Evolutionary conservation across 2,888 invertebrate genomes (phyloP).

Genomic region (Tineola bisselliella): DNA sequence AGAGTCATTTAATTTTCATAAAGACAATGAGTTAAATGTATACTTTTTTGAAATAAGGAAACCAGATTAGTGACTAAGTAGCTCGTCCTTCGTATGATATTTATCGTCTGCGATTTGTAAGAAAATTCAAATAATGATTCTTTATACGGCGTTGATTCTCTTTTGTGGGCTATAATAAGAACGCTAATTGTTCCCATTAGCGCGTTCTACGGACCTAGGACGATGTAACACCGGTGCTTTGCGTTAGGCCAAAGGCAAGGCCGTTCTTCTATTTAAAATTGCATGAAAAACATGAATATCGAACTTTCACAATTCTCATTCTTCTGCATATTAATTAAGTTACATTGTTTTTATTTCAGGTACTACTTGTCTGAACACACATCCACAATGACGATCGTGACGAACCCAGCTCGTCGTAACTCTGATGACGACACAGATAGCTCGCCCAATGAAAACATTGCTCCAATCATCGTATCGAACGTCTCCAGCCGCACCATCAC

Average conservation of each 20-base stretch:
- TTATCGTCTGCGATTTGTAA: slow-evolving; percentile 27
- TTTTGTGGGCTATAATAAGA: slow-evolving; percentile 28
- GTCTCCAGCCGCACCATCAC: background rate
- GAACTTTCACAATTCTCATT: background rate
- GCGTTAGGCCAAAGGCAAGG: background rate
- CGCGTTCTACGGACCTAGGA: slow-evolving; percentile 19
- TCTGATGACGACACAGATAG: slow-evolving; percentile 31
- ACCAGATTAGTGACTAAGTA: slow-evolving; percentile 8
- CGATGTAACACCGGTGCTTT: background rate
- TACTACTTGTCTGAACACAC: background rate
- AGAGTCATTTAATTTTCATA: background rate
- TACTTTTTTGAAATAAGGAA: background rate
- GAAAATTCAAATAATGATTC: slow-evolving; percentile 51
- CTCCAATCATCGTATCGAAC: background rate
- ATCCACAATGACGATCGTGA: slow-evolving; percentile 56
- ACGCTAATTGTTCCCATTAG: slow-evolving; percentile 43
- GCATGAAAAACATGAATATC: background rate
- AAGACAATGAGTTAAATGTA: background rate
- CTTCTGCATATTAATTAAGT: background rate
- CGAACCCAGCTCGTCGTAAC: slow-evolving; percentile 47
- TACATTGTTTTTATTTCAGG: background rate
- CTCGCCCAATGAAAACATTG: too few relatives aligned
- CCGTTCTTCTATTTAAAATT: background rate
- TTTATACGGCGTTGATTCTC: slow-evolving; percentile 51
- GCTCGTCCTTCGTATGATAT: background rate